Evolutionary conservation across 1,140 invertebrate species (phyloP), one percentile per base, ranked within the genome.

Genomic region (Caenorhabditis elegans): DNA sequence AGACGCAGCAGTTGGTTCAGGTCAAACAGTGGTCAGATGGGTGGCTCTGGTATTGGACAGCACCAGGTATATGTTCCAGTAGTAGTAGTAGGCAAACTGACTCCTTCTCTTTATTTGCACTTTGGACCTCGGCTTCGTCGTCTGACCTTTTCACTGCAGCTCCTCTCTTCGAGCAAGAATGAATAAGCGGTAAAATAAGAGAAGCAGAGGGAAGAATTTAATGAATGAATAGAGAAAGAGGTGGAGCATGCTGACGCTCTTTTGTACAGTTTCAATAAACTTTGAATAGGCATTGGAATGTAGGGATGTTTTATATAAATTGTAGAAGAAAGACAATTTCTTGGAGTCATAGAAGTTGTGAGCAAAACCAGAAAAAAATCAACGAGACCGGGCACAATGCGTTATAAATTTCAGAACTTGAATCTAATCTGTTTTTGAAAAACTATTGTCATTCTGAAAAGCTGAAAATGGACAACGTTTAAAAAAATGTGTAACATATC

Each of bases 11-110:
- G 60, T 22, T n/a, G n/a, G 34, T n/a, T 34, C 13, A 70, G 60
- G 31, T 70, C 60, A 70, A 70, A 70, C 60, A 70, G 60, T 70
- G 60, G 60, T 70, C 60, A 70, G 60, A 70, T 70, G 60, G 60
- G 53, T 31, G 60, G 60, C 60, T 70, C 60, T 31, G 60, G 60
- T 70, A 70, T 31, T 15, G n/a, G 60, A 70, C n/a, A 31, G 31
- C 2, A 28, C 22, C 26, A 8, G 2, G 34, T 31, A 34, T 22
- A 34, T 70, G 60, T 70, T 70, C 60, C 60, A 70, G 60, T 70
- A 70, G 60, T 70, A 39, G 60, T 39, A 70, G 60, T 70, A 70
- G 60, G 60, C 60, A 70, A 70, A 70, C 60, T 70, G 34, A 43
- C 60, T 70, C 60, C 39, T 39, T 70, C 60, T 70, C 60, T 70